These are phyloP conservation scores for Tribolium madens DNA, from an alignment of 1,140 invertebrate genomes.

Conservation along the genomic window DNA sequence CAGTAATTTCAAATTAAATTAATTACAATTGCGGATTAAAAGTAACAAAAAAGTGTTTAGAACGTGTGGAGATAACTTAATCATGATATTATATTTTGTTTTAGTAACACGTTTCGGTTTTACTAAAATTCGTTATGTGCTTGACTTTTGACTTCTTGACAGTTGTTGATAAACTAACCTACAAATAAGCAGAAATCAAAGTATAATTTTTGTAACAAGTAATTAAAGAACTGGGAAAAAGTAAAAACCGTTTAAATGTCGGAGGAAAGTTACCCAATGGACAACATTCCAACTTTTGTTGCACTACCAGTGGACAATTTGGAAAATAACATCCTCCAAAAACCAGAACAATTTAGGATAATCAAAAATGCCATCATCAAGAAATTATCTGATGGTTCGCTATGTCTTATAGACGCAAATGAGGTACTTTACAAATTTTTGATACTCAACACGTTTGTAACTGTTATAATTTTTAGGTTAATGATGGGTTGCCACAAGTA, in stretches of 20 bases:
- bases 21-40: too few relatives aligned
- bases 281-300: conserved; percentile 27
- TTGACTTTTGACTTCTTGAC: too few relatives aligned
- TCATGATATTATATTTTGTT: too few relatives aligned
- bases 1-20: too few relatives aligned
- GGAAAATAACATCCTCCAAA: conserved; percentile 1
- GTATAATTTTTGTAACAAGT: too few relatives aligned
- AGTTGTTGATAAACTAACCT: neutral
- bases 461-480: neutral
- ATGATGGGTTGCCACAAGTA: neutral
- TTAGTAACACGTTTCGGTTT: too few relatives aligned
- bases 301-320: conserved; percentile 19
- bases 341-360: conserved; percentile 11
- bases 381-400: conserved; percentile 14
- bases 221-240: neutral
- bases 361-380: conserved; percentile 37
- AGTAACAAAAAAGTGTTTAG: too few relatives aligned
- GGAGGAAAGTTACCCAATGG: neutral
- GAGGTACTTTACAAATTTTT: neutral
- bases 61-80: too few relatives aligned
- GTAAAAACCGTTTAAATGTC: conserved; percentile 1
- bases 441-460: neutral
- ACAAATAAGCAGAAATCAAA: too few relatives aligned
- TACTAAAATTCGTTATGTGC: too few relatives aligned
- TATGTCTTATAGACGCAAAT: conserved; percentile 24